Conservation (phyloP, 2,888 invertebrate genomes). For the Eristalis tenax region DNA sequence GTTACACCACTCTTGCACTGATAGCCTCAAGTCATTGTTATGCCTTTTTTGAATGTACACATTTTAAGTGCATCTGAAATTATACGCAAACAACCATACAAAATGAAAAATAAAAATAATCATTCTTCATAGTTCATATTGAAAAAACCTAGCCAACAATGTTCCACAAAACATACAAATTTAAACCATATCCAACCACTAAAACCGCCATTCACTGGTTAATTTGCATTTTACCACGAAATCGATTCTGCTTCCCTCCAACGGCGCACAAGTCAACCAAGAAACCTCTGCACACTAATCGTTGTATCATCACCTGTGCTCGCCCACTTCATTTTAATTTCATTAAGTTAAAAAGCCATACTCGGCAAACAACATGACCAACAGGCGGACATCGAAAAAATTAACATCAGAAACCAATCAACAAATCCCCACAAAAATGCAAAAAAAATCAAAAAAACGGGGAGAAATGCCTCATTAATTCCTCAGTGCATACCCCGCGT, state of each 20-base stretch:
- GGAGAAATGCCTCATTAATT: slow-evolving; percentile 63
- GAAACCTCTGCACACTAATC: slow-evolving; percentile 62
- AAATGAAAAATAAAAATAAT: not conserved
- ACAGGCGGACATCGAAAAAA: slow-evolving; percentile 56
- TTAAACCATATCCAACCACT: slow-evolving; percentile 57
- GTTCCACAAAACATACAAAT: slow-evolving; percentile 31
- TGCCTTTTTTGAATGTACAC: too few species aligned
- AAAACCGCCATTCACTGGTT: slow-evolving; percentile 50
- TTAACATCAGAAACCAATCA: slow-evolving; percentile 70
- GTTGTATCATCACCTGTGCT: slow-evolving; percentile 70
- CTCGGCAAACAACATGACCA: slow-evolving; percentile 59
- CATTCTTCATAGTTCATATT: not conserved
- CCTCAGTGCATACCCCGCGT: slow-evolving; percentile 47
- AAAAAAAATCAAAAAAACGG: slow-evolving; percentile 16
- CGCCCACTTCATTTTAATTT: slow-evolving; percentile 71
- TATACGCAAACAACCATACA: too few species aligned
- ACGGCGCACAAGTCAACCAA: slow-evolving; percentile 23
- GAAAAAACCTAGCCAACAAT: slow-evolving; percentile 34
- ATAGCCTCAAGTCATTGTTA: too few species aligned
- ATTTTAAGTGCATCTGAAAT: too few species aligned
- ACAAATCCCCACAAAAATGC: slow-evolving; percentile 58
- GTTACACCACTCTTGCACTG: too few species aligned
- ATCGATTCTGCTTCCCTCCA: slow-evolving; percentile 41
- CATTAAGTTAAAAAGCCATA: slow-evolving; percentile 67
- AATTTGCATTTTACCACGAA: slow-evolving; percentile 68